Base-by-base conservation (phyloP, 1,140 invertebrate species). In the Pseudachorutes palmiensis region DNA sequence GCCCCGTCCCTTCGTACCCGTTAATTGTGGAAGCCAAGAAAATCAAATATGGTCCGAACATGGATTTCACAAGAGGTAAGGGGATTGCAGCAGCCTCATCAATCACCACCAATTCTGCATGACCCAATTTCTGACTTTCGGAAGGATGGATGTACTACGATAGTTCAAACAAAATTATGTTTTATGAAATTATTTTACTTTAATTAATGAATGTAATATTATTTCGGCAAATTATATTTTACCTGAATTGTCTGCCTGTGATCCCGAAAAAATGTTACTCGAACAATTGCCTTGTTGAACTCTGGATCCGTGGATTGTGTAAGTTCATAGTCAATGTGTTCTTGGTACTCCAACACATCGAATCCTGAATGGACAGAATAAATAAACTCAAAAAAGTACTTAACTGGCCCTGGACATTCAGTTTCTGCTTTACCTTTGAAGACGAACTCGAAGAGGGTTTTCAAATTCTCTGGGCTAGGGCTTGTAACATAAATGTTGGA, bases 51-150 rank as follows among this genome's bases (percentile, higher is more conserved):
- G 94, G 92, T 0, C 93, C 93, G 62, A 94, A 82, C 76, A 97
- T 88, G 48, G 87, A 84, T 75, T 93, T 93, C 0, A 99, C 95
- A 73, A 93, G 84, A 0, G 93, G 90, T 58, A 99, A 80, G 0
- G 97, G 97, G 73, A 99, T 99, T 24, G 97, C 97, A 1, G 97
- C 97, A 12, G 97, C 97, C 82, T 99, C 97, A 78, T 99, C 97
- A 72, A 99, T 97, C 26, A 98, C 86, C 31, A 99, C 81, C 16
- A 99, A 79, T 80, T 99, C 96, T 19, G 94, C 94, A 77, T 96
- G 93, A 22, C 89, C 88, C 30, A 98, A 81, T 70, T 92, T 87
- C 55, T 86, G 84, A n/a, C 87, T 85, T 79, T 99, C 95, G 36
- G 86, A 86, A 26, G 97, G 96, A 74, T 92, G 88, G 76, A 98